Base-by-base conservation (phyloP, 2,888 invertebrate species). In the Erebia epiphron region DNA sequence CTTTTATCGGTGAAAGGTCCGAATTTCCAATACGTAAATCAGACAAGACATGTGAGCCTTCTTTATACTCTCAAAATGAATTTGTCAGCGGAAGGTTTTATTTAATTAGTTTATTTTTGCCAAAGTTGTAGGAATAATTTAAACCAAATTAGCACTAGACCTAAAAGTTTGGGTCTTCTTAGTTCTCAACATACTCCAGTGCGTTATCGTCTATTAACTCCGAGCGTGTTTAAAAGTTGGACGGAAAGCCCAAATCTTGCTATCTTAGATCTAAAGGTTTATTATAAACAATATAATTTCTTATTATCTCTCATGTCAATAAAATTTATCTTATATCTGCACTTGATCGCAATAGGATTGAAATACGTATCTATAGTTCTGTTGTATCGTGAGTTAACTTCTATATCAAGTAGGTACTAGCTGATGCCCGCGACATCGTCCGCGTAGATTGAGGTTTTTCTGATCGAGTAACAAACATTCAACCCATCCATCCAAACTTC, bases 1-100 rank as follows among this genome's bases (percentile, higher is more conserved):
- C 83, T 86, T 86, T 82, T 85, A 83, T 82, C 77, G 80, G 89
- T 89, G 89, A 90, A 89, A 90, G 90, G 85, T 82, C 78, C 21
- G 43, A 13, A 61, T 46, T 61, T 46, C 18, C 69, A 76, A 75
- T 71, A 79, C 76, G 72, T 76, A 79, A 77, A 83, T 80, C 78
- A 81, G 82, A n/a, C 5, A 2, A 84, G 81, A 82, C 79, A 75
- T 79, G 76, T 78, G 75, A 75, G 70, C 72, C 69, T 61, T 11
- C 72, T 77, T 68, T 76, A n/a, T n/a, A 72, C 68, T 74, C 50
- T 57, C 21, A 56, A 49, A 67, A 49, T 13, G 35, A 26, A 26
- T 26, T 18, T 56, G 56, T 21, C 10, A 21, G 21, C 11, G 18
- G 16, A 54, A 54, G 7, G 5, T 21, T 18, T 56, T 54, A 54